These are phyloP conservation scores for Sanderia malayensis DNA, from an alignment of 30 jellyfish, hydroid and myxozoan species.

Conservation along the genomic window DNA sequence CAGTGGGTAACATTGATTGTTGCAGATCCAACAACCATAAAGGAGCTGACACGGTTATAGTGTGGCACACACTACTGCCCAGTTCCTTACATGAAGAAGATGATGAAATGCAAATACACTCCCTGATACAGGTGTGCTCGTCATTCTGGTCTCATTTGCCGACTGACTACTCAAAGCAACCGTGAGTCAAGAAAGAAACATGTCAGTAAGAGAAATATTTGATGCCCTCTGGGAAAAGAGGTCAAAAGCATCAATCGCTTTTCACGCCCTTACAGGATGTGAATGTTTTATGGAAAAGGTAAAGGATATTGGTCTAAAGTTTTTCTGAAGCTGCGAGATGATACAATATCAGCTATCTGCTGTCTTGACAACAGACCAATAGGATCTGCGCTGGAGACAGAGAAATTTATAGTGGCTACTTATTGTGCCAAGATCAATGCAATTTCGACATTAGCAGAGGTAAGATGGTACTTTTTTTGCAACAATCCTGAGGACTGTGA, in stretches of 20 bases:
- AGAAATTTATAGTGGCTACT: slow-evolving; percentile 22
- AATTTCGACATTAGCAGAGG: slow-evolving; percentile 28
- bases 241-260: slow-evolving; percentile 32
- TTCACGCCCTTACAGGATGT: slow-evolving; percentile 33
- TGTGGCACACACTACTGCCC: slow-evolving; percentile 41
- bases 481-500: slow-evolving; percentile 24
- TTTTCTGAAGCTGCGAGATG: slow-evolving; percentile 5
- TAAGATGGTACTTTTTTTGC: slow-evolving; percentile 27
- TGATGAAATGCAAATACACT: slow-evolving; percentile 35
- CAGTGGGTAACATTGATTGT: slow-evolving; percentile 39
- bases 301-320: slow-evolving; percentile 2
- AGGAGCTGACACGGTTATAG: slow-evolving; percentile 37
- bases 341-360: slow-evolving; percentile 21
- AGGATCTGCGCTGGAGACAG: slow-evolving; percentile 29
- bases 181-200: neutral
- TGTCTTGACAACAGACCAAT: slow-evolving; percentile 19
- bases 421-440: slow-evolving; percentile 21
- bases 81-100: slow-evolving; percentile 27
- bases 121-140: slow-evolving; percentile 36
- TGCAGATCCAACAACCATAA: slow-evolving; percentile 47
- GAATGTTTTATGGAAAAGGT: slow-evolving; percentile 21
- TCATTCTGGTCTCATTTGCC: slow-evolving; percentile 29
- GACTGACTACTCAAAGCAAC: slow-evolving; percentile 2
- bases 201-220: slow-evolving; percentile 6
- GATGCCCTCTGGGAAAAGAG: slow-evolving; percentile 15